phyloP scores from a whole-genome alignment of 2,113 vertebrate species.

The Semnornis frantzii region DNA sequence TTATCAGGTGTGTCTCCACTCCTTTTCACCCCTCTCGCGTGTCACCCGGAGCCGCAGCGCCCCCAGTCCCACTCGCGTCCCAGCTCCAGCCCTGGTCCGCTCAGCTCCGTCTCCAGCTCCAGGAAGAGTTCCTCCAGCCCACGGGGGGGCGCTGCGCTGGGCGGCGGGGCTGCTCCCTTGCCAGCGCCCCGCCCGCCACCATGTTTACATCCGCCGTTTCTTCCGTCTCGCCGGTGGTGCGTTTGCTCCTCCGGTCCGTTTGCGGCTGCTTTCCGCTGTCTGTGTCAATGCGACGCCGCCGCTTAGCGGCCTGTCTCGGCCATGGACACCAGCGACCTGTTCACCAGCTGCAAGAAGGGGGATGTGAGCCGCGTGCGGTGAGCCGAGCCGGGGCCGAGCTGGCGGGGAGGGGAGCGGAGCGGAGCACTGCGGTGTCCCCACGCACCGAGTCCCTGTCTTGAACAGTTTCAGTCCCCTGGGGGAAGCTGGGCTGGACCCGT shows the following conservation, averaged over 20 bases:
- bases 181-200: background rate
- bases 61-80: background rate
- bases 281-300: conserved; percentile 52
- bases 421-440: fast-evolving
- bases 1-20: background rate
- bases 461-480: background rate
- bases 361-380: conserved; percentile 94
- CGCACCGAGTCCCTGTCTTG: background rate
- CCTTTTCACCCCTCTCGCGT: no score
- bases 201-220: conserved; percentile 22
- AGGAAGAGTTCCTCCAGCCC: background rate
- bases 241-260: background rate
- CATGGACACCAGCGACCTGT: conserved; percentile 93
- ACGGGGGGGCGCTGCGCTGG: background rate
- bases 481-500: no score
- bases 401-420: background rate
- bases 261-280: background rate
- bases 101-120: background rate
- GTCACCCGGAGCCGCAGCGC: background rate
- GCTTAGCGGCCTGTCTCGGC: conserved; percentile 66
- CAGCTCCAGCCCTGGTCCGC: fast-evolving
- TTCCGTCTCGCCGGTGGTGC: background rate
- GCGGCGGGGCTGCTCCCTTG: fast-evolving
- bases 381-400: conserved; percentile 4
- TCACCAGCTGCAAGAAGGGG: conserved; percentile 94